phyloP scores from a whole-genome alignment of 1,140 invertebrate species.

The Pomacea maculata region DNA sequence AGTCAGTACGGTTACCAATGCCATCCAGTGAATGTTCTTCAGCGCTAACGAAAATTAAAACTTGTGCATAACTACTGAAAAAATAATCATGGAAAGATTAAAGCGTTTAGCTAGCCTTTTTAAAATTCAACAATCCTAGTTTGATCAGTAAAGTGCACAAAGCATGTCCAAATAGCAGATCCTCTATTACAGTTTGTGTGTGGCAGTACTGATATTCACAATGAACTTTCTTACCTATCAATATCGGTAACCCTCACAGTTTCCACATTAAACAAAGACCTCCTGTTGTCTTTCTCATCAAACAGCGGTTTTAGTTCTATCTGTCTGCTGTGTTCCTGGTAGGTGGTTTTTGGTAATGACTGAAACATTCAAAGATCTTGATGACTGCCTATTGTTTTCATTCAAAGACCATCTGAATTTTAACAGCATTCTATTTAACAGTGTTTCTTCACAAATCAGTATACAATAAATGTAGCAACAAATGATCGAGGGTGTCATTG shows the following conservation, averaged over 20 bases:
- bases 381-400: neutral
- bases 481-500: neutral
- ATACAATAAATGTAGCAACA: neutral
- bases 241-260: slow-evolving; percentile 45
- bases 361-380: slow-evolving; percentile 34
- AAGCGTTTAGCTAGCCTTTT: no score
- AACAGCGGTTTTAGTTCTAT: slow-evolving; percentile 51
- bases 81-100: no score
- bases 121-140: no score
- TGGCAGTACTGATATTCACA: no score
- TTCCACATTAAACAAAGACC: slow-evolving; percentile 51
- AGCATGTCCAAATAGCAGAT: no score
- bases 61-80: no score
- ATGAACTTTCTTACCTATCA: slow-evolving; percentile 48
- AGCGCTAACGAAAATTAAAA: no score
- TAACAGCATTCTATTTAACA: neutral
- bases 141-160: no score
- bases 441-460: neutral
- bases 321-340: slow-evolving; percentile 57
- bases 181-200: no score
- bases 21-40: no score
- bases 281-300: slow-evolving; percentile 47
- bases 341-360: slow-evolving; percentile 56
- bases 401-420: neutral
- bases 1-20: no score